Evolutionary conservation across 2,888 invertebrate species (phyloP).

Genomic region (Eristalinus sepulchralis): DNA sequence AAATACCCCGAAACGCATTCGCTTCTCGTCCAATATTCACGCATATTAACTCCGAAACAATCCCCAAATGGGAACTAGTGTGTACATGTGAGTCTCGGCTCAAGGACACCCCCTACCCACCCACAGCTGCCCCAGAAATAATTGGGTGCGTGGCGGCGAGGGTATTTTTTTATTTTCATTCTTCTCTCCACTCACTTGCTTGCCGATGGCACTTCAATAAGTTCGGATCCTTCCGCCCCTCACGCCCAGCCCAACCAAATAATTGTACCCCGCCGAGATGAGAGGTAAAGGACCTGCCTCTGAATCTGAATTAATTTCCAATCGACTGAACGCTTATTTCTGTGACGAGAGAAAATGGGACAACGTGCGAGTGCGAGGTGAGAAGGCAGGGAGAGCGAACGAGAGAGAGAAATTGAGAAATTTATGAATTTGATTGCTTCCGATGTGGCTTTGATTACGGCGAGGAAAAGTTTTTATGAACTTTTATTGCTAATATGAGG

Average conservation of each 20-base stretch:
- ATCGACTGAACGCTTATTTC: constrained; percentile 40
- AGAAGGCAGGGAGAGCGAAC: not conserved
- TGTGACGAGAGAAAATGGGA: not conserved
- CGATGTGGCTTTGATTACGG: constrained; percentile 40
- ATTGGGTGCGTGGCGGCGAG: constrained; percentile 36
- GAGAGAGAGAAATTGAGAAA: constrained; percentile 24
- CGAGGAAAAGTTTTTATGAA: constrained; percentile 34
- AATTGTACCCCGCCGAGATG: constrained; percentile 12
- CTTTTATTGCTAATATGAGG: constrained; percentile 44
- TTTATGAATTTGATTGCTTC: constrained; percentile 62
- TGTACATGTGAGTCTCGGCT: constrained; percentile 9
- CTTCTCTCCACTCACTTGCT: not conserved
- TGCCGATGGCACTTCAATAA: not conserved
- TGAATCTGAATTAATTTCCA: constrained; percentile 58
- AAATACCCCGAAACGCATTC: constrained; percentile 5
- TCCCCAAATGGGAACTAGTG: constrained; percentile 1
- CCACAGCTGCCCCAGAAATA: constrained; percentile 23
- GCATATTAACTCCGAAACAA: constrained; percentile 24
- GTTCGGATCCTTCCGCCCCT: not conserved
- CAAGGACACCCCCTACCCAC: constrained; percentile 29
- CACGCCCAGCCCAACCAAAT: constrained; percentile 6
- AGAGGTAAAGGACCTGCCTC: not conserved
- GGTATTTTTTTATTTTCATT: constrained; percentile 7
- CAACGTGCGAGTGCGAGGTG: not conserved
- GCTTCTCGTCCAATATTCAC: constrained; percentile 20